Evolutionary conservation across 2,797 vertebrate genomes (phyloP), one percentile per base, ranked within the genome.

Genomic region (Erethizon dorsatum): DNA sequence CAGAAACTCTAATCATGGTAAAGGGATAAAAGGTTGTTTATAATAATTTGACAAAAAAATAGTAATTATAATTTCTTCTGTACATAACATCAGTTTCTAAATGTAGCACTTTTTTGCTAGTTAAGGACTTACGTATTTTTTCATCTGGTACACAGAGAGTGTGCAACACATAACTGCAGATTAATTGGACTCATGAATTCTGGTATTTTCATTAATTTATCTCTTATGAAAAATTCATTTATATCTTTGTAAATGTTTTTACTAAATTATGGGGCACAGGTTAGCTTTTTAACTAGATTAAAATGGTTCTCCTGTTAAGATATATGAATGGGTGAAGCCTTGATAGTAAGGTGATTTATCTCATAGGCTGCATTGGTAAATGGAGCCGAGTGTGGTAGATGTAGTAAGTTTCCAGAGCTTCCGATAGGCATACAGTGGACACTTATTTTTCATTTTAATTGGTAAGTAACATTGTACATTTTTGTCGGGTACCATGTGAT

Each of bases 71-170:
- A 77, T 77, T 77, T 28, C 45, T 77, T 28, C 45, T 28, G 26
- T 45, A 79, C 52, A 5, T 33, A 73, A 56, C 73, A 90, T 92
- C 63, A 59, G 17, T 94, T 96, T 94, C 71, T 88, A 75, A 88
- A 37, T 47, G 5, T 33, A 94, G 28, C 41, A 52, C 54, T 75
- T 93, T 33, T 9, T 73, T 59, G 20, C 22, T n/a, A n/a, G 17
- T 59, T n/a, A 50, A 78, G 37, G 71, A 22, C n/a, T 33, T 87
- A 45, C 3, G 0, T 83, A 22, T 33, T 41, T 87, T 75, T 95
- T 31, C 50, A 56, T 54, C 2, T 11, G 18, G 33, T 52, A 33
- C 18, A 37, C 69, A 28, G 22, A 67, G 83, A 9, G 10, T 47
- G 13, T 57, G 31, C 33, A 47, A 0, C 24, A 69, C 90, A 26